Percentiles rank a stretch among this genome's conserved stretches.
phyloP scores from a whole-genome alignment of 2,113 vertebrate genomes.

The Megalops atlanticus region DNA sequence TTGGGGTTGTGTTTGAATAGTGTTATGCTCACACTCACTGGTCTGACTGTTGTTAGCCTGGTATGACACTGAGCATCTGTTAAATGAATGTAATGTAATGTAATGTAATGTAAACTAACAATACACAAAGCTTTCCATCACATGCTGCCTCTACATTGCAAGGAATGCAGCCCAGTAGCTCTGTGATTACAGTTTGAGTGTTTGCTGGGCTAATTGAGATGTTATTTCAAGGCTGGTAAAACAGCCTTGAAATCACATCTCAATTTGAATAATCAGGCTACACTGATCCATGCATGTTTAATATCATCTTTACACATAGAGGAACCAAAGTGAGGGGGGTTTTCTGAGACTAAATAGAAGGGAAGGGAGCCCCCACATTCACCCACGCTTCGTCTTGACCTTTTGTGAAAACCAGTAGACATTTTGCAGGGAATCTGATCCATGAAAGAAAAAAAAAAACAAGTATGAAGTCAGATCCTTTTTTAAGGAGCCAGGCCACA shows the following conservation, averaged over 20 bases:
- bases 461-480: conserved; percentile 75
- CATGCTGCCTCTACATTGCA: conserved; percentile 1
- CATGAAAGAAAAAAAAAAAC: conserved; percentile 69
- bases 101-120: not conserved
- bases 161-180: conserved; percentile 57
- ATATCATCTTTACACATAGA: conserved; percentile 34
- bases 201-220: conserved; percentile 53
- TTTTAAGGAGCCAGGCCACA: conserved; percentile 71
- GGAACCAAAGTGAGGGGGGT: not conserved
- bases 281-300: conserved; percentile 60
- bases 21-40: no score
- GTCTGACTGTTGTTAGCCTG: no score
- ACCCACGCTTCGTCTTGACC: conserved; percentile 62
- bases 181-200: conserved; percentile 48
- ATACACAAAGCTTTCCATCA: not conserved
- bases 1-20: no score
- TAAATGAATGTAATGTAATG: not conserved
- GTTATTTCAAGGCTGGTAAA: conserved; percentile 39
- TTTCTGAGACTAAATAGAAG: conserved; percentile 43
- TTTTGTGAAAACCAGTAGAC: conserved; percentile 67
- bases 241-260: conserved; percentile 56
- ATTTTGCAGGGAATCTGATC: conserved; percentile 71
- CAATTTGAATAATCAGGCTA: conserved; percentile 56
- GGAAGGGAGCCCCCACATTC: conserved; percentile 33
- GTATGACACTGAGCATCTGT: no score